phyloP scores from a whole-genome alignment of 2,888 invertebrate species.

The Cabera pusaria region DNA sequence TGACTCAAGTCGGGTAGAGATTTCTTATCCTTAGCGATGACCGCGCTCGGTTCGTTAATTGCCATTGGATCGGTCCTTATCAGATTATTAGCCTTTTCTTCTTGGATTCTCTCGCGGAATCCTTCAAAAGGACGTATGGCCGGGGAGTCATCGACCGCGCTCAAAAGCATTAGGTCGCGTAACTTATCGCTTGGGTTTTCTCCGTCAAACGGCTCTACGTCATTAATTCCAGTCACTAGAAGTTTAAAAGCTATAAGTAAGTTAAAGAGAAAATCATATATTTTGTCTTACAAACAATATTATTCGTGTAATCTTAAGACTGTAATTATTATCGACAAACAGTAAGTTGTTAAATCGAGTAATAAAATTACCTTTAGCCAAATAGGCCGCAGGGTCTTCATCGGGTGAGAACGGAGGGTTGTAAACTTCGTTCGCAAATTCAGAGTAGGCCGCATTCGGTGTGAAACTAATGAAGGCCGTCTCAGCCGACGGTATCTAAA shows the following conservation, averaged over 20 bases:
- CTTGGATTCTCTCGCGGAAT: constrained; percentile 69
- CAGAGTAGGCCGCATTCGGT: constrained; percentile 85
- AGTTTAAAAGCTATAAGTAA: too few species aligned
- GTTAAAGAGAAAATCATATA: too few species aligned
- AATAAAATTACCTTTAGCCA: constrained; percentile 53
- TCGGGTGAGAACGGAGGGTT: constrained; percentile 86
- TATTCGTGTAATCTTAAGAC: too few species aligned
- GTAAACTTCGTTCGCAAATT: constrained; percentile 92
- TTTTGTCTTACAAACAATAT: too few species aligned
- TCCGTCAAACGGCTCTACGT: constrained; percentile 38
- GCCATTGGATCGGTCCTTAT: constrained; percentile 22
- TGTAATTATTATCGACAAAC: too few species aligned
- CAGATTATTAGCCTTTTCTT: constrained; percentile 48
- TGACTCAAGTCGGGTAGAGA: constrained; percentile 49
- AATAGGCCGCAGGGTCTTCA: constrained; percentile 60
- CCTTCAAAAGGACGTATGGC: constrained; percentile 69
- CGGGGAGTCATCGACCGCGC: constrained; percentile 59
- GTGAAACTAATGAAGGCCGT: constrained; percentile 91
- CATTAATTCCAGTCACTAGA: constrained; percentile 31
- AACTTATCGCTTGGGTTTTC: constrained; percentile 69
- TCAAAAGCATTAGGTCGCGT: constrained; percentile 64
- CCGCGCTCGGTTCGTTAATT: constrained; percentile 35
- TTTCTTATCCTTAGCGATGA: constrained; percentile 67
- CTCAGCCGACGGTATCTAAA: constrained; percentile 85
- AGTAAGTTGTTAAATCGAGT: neutral